Conservation (phyloP, 2,888 invertebrate genomes). For the Helleia helle region DNA sequence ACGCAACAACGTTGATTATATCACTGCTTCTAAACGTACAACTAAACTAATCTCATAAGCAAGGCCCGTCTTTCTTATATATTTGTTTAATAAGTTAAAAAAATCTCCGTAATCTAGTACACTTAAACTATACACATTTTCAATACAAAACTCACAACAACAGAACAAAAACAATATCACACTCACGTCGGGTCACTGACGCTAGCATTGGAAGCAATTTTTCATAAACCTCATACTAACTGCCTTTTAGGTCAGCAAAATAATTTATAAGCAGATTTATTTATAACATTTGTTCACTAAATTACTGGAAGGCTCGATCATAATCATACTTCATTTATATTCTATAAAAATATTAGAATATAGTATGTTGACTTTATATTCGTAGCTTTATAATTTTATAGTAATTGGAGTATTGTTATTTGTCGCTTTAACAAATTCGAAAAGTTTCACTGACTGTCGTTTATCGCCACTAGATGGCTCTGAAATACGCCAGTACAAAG, state of each 20-base stretch:
- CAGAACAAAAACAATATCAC: conserved; percentile 71
- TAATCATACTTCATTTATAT: conserved; percentile 63
- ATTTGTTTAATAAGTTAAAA: conserved; percentile 66
- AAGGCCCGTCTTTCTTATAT: conserved; percentile 72
- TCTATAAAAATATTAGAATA: conserved; percentile 74
- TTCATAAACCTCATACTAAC: conserved; percentile 39
- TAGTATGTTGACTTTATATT: conserved; percentile 46
- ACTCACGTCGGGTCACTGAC: conserved; percentile 61
- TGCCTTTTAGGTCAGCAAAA: conserved; percentile 47
- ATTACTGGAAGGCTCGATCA: conserved; percentile 73
- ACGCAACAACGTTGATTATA: conserved; percentile 30
- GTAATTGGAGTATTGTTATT: conserved; percentile 60
- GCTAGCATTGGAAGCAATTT: conserved; percentile 57
- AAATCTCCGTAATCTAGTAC: conserved; percentile 43
- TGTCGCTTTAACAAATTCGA: not conserved
- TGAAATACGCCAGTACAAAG: conserved; percentile 33
- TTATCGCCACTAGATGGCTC: conserved; percentile 15
- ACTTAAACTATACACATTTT: conserved; percentile 52
- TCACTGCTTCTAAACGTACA: conserved; percentile 52
- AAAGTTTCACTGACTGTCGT: conserved; percentile 6
- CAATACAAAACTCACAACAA: conserved; percentile 71
- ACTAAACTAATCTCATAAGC: conserved; percentile 68
- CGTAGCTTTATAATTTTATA: conserved; percentile 54
- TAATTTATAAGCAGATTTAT: conserved; percentile 54
- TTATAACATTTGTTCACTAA: conserved; percentile 52